Conservation (phyloP, 2,888 invertebrate species). For the Conistra vaccinii region DNA sequence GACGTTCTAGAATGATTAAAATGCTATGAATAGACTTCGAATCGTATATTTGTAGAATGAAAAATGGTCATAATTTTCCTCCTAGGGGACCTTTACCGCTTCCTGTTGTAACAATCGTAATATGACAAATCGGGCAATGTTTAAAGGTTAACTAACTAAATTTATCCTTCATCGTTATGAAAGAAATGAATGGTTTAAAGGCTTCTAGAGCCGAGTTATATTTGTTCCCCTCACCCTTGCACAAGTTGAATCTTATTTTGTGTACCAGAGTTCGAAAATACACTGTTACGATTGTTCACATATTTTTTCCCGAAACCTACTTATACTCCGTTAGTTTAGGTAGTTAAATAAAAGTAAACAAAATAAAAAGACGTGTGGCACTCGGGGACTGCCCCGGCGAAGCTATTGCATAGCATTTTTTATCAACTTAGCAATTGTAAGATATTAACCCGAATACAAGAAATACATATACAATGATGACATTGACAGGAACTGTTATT, state of each 20-base stretch:
- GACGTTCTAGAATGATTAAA: background rate
- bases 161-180: background rate
- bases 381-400: too few relatives aligned
- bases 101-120: background rate
- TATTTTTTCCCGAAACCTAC: too few relatives aligned
- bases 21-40: background rate
- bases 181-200: background rate
- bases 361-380: too few relatives aligned
- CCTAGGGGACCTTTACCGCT: background rate
- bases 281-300: background rate
- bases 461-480: too few relatives aligned
- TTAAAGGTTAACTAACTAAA: background rate
- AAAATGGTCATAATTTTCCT: background rate
- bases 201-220: background rate
- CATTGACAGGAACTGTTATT: too few relatives aligned
- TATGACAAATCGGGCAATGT: background rate
- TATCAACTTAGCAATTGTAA: too few relatives aligned
- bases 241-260: background rate
- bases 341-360: too few relatives aligned
- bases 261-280: background rate
- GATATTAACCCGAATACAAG: too few relatives aligned
- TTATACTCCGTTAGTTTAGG: too few relatives aligned
- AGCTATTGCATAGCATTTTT: too few relatives aligned
- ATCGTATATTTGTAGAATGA: background rate
- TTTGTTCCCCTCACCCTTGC: background rate